These are phyloP conservation scores for Macrosiphum euphorbiae DNA, from an alignment of 2,888 invertebrate species.

Conservation along the genomic window DNA sequence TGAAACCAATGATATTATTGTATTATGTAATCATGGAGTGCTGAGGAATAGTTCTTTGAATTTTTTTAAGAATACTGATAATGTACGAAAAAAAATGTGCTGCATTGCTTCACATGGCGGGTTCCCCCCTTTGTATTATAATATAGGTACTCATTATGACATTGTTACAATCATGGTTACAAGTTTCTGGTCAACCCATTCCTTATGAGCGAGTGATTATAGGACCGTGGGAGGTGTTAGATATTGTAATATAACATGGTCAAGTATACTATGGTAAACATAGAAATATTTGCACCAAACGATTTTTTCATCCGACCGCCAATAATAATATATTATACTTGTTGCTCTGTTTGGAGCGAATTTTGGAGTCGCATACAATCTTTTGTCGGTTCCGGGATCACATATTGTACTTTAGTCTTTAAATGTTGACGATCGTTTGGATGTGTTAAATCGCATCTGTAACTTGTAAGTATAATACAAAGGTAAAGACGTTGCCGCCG, in stretches of 20 bases:
- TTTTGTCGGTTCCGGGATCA: neutral
- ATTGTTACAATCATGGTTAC: neutral
- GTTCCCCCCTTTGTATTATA: neutral
- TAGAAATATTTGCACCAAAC: neutral
- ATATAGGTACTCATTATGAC: neutral
- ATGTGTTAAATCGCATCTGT: neutral
- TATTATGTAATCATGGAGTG: neutral
- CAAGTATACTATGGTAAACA: neutral
- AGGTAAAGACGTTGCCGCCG: neutral
- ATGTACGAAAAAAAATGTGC: neutral
- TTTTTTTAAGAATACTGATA: neutral
- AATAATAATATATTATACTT: neutral
- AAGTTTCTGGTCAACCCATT: neutral
- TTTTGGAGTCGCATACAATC: neutral
- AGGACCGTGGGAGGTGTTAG: neutral
- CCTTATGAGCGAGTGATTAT: neutral
- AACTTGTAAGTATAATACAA: neutral
- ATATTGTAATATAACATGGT: neutral
- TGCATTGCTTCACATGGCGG: neutral
- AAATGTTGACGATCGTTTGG: neutral
- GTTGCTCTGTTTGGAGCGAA: neutral
- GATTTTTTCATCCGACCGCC: neutral
- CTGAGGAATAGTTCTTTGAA: neutral
- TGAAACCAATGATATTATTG: neutral
- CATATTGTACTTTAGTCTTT: too few species aligned